These are phyloP conservation scores for Cuniculus paca DNA, from an alignment of 2,797 vertebrate genomes.

Conservation along the genomic window DNA sequence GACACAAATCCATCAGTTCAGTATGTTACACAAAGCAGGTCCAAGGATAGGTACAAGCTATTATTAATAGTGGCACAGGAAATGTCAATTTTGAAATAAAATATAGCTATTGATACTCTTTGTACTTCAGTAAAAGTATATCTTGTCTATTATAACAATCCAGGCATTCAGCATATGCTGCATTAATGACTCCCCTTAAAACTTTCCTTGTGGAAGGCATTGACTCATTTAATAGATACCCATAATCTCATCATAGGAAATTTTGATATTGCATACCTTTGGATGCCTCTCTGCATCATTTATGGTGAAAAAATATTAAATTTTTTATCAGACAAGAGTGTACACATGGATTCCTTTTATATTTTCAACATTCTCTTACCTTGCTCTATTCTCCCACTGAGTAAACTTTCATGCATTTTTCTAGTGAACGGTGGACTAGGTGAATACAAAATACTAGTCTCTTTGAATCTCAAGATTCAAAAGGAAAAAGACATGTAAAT, in stretches of 20 bases:
- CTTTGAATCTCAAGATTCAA: not conserved
- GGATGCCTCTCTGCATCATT: not conserved
- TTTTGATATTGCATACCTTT: not conserved
- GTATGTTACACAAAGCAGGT: not conserved
- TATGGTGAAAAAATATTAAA: not conserved
- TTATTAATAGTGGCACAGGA: not conserved
- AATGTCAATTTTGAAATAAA: slow-evolving; percentile 13
- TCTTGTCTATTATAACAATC: not conserved
- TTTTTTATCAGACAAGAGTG: not conserved
- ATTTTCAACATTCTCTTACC: not conserved
- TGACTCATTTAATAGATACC: not conserved
- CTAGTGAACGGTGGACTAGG: not conserved
- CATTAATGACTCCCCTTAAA: not conserved
- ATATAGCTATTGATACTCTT: not conserved
- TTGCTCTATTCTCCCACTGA: not conserved
- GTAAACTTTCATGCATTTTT: not conserved
- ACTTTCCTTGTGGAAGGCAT: not conserved
- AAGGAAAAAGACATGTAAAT: not conserved
- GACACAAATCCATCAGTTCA: not conserved
- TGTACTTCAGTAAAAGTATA: not conserved
- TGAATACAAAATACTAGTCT: not conserved
- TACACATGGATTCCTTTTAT: not conserved
- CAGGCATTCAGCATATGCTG: not conserved
- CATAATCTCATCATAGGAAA: not conserved
- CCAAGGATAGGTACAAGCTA: not conserved